Percentiles rank a stretch among this genome's conserved stretches.
Conservation (phyloP, 2,888 invertebrate species). For the Pyrrhia umbra region DNA sequence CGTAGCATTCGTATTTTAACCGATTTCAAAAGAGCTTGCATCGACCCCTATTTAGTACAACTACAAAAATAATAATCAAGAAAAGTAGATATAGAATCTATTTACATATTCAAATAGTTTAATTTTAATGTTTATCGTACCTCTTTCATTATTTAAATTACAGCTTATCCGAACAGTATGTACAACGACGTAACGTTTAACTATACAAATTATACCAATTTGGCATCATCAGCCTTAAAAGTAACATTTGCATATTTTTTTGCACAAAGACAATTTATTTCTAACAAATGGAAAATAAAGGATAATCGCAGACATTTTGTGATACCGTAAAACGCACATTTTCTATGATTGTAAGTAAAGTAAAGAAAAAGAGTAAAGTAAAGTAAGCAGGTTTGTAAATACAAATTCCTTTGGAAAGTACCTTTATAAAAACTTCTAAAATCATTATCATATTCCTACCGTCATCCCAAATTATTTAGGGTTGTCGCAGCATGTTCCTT, state of each 20-base stretch:
- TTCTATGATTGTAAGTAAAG: too few species aligned
- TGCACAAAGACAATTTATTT: conserved; percentile 2
- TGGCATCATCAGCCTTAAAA: conserved; percentile 10
- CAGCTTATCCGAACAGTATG: conserved; percentile 15
- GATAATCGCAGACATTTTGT: conserved; percentile 1
- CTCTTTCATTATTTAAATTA: conserved; percentile 43
- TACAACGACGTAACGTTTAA: conserved; percentile 36
- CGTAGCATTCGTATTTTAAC: too few species aligned
- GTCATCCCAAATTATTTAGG: too few species aligned
- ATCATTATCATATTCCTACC: too few species aligned
- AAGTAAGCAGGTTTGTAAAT: too few species aligned
- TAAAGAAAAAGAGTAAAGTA: too few species aligned
- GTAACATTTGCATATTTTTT: conserved; percentile 54
- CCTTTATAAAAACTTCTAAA: too few species aligned
- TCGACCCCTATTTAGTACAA: too few species aligned
- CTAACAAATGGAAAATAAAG: background rate
- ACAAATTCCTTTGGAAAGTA: too few species aligned
- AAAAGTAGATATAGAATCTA: conserved; percentile 24
- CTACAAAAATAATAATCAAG: background rate
- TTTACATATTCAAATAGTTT: too few species aligned
- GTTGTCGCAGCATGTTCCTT: too few species aligned
- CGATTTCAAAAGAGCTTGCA: too few species aligned
- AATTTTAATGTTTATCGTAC: conserved; percentile 26
- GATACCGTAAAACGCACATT: background rate
- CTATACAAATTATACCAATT: conserved; percentile 47